phyloP scores from a whole-genome alignment of 2,113 vertebrate genomes.

The Mobula birostris region DNA sequence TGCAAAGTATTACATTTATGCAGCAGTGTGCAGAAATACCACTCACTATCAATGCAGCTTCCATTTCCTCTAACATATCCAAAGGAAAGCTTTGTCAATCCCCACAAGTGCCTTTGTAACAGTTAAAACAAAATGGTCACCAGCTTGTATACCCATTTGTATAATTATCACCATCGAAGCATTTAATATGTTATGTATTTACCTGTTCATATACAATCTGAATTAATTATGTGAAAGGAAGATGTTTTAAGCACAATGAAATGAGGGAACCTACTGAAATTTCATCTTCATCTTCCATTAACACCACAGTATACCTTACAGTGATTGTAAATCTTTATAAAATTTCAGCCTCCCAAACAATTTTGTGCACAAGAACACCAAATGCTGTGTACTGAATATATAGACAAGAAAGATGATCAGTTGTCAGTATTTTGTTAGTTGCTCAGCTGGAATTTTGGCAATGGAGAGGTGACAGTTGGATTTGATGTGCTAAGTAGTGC shows the following conservation, averaged over 20 bases:
- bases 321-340: not conserved
- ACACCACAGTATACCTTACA: not conserved
- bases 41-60: not conserved
- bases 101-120: not conserved
- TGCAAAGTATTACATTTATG: not conserved
- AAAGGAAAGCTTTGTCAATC: not conserved
- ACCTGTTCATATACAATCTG: not conserved
- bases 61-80: not conserved
- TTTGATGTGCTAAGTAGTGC: not conserved
- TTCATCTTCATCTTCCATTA: not conserved
- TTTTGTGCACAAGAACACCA: not conserved
- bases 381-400: not conserved
- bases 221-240: constrained; percentile 11
- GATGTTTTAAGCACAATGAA: not conserved
- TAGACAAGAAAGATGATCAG: not conserved
- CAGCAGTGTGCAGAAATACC: not conserved
- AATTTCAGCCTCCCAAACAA: not conserved
- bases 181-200: not conserved
- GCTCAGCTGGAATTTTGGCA: not conserved
- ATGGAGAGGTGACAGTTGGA: not conserved
- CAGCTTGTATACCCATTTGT: not conserved
- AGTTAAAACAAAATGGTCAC: not conserved
- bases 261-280: not conserved
- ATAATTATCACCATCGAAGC: not conserved
- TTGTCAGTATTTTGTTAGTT: not conserved